A percentile compares a stretch with the other conserved stretches of the same genome.
Conservation (phyloP, 1,140 invertebrate species). For the Grapholita molesta region DNA sequence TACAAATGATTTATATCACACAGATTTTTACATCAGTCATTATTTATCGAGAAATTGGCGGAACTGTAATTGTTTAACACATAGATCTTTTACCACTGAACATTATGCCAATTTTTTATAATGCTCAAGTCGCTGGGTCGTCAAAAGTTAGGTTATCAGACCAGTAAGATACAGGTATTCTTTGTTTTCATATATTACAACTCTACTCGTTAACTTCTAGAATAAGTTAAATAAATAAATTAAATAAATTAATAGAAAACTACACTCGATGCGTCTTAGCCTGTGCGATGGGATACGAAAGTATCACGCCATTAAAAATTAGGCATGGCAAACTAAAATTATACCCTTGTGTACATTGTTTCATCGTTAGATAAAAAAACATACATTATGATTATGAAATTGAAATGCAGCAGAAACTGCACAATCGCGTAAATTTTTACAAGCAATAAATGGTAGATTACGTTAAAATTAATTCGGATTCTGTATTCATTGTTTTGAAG, state of each 20-base stretch:
- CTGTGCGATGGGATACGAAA: constrained; percentile 49
- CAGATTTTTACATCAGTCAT: constrained; percentile 72
- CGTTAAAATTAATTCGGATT: not conserved
- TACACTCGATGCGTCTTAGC: constrained; percentile 32
- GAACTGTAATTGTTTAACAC: constrained; percentile 32
- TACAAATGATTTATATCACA: constrained; percentile 71
- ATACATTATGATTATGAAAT: not conserved
- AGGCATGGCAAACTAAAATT: constrained; percentile 23
- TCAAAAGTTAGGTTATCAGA: not conserved
- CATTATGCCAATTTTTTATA: not conserved
- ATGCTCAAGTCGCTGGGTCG: not conserved
- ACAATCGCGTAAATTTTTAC: not conserved
- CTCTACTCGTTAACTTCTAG: constrained; percentile 54
- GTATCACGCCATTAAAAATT: constrained; percentile 26
- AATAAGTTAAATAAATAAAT: constrained; percentile 76
- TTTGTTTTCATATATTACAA: constrained; percentile 22
- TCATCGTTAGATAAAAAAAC: not conserved
- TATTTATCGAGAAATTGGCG: constrained; percentile 58
- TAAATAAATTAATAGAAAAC: constrained; percentile 65
- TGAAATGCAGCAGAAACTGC: not conserved
- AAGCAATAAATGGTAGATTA: not conserved
- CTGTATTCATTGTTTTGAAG: not conserved
- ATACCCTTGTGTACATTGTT: constrained; percentile 23
- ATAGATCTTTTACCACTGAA: constrained; percentile 4
- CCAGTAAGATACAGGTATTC: not conserved